Evolutionary conservation across 2,888 invertebrate genomes (phyloP).

Genomic region (Matsumyia berberina): DNA sequence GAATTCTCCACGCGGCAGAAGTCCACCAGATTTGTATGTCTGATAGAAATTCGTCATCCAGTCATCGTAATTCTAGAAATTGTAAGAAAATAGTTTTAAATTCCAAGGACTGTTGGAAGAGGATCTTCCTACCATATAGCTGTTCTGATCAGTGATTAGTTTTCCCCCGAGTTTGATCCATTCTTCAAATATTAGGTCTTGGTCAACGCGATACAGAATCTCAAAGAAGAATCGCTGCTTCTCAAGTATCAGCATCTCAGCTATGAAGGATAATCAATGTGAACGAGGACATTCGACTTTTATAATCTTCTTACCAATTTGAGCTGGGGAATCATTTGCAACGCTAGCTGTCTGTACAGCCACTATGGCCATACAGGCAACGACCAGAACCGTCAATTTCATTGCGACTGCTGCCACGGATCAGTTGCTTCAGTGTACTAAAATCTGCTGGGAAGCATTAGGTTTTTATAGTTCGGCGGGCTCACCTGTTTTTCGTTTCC

Average conservation of each 20-base stretch:
- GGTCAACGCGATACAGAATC: conserved; percentile 78
- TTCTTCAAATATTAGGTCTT: conserved; percentile 80
- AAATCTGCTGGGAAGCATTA: conserved; percentile 2
- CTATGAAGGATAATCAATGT: conserved; percentile 38
- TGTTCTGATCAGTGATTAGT: conserved; percentile 77
- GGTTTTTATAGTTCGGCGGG: conserved; percentile 43
- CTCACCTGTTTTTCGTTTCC: neutral
- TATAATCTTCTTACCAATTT: conserved; percentile 34
- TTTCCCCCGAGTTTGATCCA: conserved; percentile 79
- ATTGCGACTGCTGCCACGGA: conserved; percentile 77
- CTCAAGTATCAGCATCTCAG: conserved; percentile 78
- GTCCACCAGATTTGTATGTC: conserved; percentile 85
- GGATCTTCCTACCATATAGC: conserved; percentile 77
- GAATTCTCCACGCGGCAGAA: conserved; percentile 69
- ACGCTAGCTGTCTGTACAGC: conserved; percentile 78
- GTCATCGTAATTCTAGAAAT: conserved; percentile 22
- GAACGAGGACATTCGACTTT: neutral
- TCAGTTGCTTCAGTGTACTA: conserved; percentile 25
- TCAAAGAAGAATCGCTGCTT: conserved; percentile 81
- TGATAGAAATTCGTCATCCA: conserved; percentile 83
- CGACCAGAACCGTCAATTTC: conserved; percentile 80
- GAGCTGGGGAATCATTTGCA: conserved; percentile 53
- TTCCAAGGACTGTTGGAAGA: neutral
- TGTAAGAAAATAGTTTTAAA: neutral
- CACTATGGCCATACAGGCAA: conserved; percentile 81